A percentile compares a stretch with the other conserved stretches of the same genome.
These are phyloP conservation scores for Conops quadrifasciatus DNA, from an alignment of 2,888 invertebrate genomes.

Conservation along the genomic window DNA sequence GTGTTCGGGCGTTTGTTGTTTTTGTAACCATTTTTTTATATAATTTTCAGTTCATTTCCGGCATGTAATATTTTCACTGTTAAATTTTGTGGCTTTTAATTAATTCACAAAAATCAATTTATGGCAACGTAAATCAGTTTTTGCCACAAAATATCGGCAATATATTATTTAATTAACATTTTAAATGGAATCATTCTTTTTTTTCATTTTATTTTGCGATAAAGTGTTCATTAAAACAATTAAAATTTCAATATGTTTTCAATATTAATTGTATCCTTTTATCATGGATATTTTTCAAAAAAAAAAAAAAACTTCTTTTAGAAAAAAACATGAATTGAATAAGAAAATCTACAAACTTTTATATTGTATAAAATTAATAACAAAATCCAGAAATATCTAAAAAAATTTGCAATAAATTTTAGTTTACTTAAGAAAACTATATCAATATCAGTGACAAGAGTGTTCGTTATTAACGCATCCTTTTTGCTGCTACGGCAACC, in stretches of 20 bases:
- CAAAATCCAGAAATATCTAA: not conserved
- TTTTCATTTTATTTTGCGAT: too few species aligned
- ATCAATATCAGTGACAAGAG: not conserved
- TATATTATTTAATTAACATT: not conserved
- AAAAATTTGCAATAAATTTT: not conserved
- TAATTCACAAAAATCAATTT: constrained; percentile 3
- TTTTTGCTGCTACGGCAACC: not conserved
- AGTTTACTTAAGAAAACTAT: not conserved
- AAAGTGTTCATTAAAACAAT: not conserved
- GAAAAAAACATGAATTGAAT: too few species aligned
- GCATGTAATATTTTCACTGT: not conserved
- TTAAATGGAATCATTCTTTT: too few species aligned
- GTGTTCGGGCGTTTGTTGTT: not conserved
- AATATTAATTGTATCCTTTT: too few species aligned
- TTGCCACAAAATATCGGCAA: not conserved
- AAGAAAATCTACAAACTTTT: too few species aligned
- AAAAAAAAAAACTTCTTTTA: too few species aligned
- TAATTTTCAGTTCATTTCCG: not conserved
- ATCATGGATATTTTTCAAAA: too few species aligned
- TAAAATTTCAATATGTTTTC: not conserved
- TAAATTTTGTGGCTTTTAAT: not conserved
- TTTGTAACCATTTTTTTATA: not conserved
- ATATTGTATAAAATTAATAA: not conserved
- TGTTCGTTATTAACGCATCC: not conserved
- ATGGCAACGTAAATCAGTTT: not conserved